A percentile compares a stretch with the other conserved stretches of the same genome.
Evolutionary conservation across 2,113 vertebrate species (phyloP).

Genomic region (Bujurquina vittata): DNA sequence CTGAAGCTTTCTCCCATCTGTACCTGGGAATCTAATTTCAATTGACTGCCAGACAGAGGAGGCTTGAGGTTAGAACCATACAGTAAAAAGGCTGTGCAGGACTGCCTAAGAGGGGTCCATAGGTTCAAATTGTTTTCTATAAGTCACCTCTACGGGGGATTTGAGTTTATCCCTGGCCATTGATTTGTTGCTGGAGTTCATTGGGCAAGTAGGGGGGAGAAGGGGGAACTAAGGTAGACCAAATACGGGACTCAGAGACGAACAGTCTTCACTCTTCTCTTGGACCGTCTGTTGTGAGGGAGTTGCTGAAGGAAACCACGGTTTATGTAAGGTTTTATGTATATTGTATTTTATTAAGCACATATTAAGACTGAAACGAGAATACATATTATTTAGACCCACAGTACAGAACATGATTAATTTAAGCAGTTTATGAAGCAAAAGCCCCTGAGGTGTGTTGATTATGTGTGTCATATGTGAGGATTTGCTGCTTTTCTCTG

Average conservation of each 20-base stretch:
- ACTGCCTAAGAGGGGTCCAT: constrained; percentile 53
- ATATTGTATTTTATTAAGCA: background rate
- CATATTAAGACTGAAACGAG: background rate
- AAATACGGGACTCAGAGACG: constrained; percentile 43
- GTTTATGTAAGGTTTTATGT: background rate
- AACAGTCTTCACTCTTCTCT: constrained; percentile 48
- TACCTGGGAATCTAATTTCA: constrained; percentile 76
- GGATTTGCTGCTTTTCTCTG: background rate
- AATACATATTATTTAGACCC: background rate
- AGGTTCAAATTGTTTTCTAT: constrained; percentile 79
- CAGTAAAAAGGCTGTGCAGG: constrained; percentile 63
- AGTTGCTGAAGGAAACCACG: background rate
- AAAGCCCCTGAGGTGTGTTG: background rate
- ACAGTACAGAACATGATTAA: background rate
- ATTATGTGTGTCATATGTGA: background rate
- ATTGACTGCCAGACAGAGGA: constrained; percentile 70
- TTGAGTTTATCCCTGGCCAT: constrained; percentile 74
- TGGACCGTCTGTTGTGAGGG: constrained; percentile 21
- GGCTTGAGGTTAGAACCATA: constrained; percentile 75
- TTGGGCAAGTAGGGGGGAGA: constrained; percentile 52
- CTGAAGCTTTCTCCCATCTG: constrained; percentile 13
- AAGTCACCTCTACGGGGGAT: constrained; percentile 78
- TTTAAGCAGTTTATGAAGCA: background rate
- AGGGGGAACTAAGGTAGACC: constrained; percentile 34
- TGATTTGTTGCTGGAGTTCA: constrained; percentile 75